Percentiles rank a stretch among this genome's conserved stretches.
phyloP scores from a whole-genome alignment of 2,113 vertebrate species.

The Coracopsis vasa region DNA sequence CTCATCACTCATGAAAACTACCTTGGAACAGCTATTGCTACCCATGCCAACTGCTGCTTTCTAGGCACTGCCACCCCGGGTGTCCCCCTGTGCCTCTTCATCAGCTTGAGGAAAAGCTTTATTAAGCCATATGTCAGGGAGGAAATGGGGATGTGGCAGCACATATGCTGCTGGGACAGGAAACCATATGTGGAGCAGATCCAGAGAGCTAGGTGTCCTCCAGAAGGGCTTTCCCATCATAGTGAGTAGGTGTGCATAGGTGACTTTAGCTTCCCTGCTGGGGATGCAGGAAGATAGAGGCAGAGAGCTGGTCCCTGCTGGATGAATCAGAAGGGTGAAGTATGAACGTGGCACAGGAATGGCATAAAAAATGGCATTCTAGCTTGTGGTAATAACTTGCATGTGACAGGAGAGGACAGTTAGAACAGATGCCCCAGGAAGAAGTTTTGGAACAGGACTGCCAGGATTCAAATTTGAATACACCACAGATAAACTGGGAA shows the following conservation, averaged over 20 bases:
- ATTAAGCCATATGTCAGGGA: neutral
- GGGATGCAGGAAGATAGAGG: neutral
- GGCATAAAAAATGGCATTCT: neutral
- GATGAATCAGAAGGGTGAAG: fast-evolving
- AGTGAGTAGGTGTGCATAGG: too few relatives aligned
- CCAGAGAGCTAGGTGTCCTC: neutral
- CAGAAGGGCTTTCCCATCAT: neutral
- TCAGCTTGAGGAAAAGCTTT: neutral
- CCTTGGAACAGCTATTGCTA: neutral
- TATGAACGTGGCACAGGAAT: fast-evolving
- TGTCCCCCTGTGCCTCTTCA: neutral
- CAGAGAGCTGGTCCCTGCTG: neutral
- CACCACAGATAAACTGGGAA: neutral
- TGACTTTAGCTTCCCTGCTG: neutral
- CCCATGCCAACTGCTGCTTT: neutral
- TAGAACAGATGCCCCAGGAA: neutral
- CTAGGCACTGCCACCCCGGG: neutral
- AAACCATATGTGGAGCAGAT: neutral
- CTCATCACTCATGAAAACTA: neutral
- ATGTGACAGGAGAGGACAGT: neutral
- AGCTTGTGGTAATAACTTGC: neutral
- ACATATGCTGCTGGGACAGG: neutral
- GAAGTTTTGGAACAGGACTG: neutral
- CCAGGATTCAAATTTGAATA: neutral
- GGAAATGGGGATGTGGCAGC: neutral